These are phyloP conservation scores for Labroides dimidiatus DNA, from an alignment of 2,797 vertebrate genomes.

Conservation along the genomic window DNA sequence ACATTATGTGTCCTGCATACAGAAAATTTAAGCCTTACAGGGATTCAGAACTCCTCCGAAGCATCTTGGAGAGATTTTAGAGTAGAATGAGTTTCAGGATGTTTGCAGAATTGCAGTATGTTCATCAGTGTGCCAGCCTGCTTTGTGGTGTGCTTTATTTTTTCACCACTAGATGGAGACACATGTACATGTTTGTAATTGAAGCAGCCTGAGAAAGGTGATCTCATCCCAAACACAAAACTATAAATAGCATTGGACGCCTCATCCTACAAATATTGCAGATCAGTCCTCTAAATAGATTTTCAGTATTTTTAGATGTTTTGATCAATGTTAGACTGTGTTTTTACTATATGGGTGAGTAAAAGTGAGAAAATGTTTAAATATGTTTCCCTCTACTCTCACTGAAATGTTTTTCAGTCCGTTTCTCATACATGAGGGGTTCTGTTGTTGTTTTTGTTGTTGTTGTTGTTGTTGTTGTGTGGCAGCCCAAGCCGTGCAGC, in stretches of 20 bases:
- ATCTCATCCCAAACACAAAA: conserved; percentile 24
- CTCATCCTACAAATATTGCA: not conserved
- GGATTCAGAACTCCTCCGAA: too few relatives aligned
- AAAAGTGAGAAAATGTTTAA: not conserved
- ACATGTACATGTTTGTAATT: conserved; percentile 27
- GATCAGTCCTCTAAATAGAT: not conserved
- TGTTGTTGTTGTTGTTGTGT: conserved; percentile 32
- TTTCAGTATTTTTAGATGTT: not conserved
- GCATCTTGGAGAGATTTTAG: too few relatives aligned
- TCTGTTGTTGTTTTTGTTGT: not conserved
- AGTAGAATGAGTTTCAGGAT: not conserved
- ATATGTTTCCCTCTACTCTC: conserved; percentile 1
- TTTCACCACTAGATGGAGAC: conserved; percentile 75
- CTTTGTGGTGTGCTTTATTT: not conserved
- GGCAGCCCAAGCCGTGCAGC: conserved; percentile 29
- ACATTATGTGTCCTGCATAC: too few relatives aligned
- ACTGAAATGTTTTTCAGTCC: too few relatives aligned
- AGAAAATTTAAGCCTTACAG: too few relatives aligned
- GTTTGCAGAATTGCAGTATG: not conserved
- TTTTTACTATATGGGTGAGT: not conserved
- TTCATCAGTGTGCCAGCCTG: not conserved
- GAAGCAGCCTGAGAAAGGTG: conserved; percentile 8
- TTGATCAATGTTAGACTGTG: not conserved
- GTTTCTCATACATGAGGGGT: not conserved
- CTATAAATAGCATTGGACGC: conserved; percentile 14